Evolutionary conservation across 2,888 invertebrate genomes (phyloP).

Genomic region (Agrotis ipsilon): DNA sequence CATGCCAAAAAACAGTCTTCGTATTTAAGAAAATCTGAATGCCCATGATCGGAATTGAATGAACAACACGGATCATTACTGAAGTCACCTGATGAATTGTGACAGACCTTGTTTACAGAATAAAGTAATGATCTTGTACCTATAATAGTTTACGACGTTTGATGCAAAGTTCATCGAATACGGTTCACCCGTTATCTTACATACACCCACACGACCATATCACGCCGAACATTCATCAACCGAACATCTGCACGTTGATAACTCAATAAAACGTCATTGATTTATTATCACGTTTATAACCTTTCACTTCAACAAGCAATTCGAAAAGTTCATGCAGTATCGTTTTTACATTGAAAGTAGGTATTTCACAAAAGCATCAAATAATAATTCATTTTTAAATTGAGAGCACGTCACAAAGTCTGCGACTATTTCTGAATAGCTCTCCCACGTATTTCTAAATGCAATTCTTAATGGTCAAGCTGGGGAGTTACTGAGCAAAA

Average conservation of each 20-base stretch:
- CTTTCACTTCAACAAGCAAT: constrained; percentile 5
- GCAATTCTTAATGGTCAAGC: constrained; percentile 30
- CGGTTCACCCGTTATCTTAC: constrained; percentile 64
- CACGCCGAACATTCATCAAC: constrained; percentile 41
- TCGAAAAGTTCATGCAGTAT: constrained; percentile 32
- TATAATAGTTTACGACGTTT: constrained; percentile 30
- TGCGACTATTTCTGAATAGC: constrained; percentile 7
- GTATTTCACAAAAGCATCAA: constrained; percentile 1
- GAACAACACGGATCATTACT: not conserved
- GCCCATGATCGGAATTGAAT: not conserved
- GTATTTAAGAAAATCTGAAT: not conserved
- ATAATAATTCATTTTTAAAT: constrained; percentile 15
- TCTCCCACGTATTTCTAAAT: constrained; percentile 21
- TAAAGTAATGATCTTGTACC: constrained; percentile 30
- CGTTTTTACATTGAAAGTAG: constrained; percentile 29
- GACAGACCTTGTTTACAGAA: constrained; percentile 12
- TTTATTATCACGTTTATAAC: constrained; percentile 45
- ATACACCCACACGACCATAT: constrained; percentile 46
- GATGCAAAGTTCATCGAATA: constrained; percentile 60
- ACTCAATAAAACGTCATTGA: constrained; percentile 32
- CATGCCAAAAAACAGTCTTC: not conserved
- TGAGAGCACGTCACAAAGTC: not conserved
- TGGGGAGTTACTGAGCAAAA: constrained; percentile 27
- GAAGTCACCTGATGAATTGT: constrained; percentile 5
- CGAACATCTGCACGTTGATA: constrained; percentile 51